Percentiles rank a stretch among this genome's conserved stretches.
Evolutionary conservation across 1,140 invertebrate genomes (phyloP).

Genomic region (Macrosteles quadrilineatus): DNA sequence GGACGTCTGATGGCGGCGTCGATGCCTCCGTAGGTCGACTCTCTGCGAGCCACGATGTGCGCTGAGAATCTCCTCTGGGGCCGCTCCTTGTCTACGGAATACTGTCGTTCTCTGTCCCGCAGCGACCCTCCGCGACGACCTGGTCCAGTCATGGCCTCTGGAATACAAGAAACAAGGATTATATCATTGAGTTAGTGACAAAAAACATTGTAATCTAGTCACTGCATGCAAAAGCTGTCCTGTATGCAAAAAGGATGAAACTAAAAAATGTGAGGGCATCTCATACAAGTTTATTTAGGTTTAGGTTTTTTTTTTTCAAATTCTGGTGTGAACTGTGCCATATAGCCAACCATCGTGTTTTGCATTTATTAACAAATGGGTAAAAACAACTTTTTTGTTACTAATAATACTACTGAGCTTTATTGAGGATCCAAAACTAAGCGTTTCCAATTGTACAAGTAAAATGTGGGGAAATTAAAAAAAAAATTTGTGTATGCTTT

Average conservation of each 20-base stretch:
- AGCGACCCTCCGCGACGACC: conserved; percentile 27
- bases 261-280: no score
- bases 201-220: background rate
- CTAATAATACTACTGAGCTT: no score
- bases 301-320: no score
- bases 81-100: conserved; percentile 6
- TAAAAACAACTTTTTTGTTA: no score
- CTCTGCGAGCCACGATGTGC: conserved; percentile 42
- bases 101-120: conserved; percentile 11
- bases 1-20: conserved; percentile 47
- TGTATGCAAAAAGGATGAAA: background rate
- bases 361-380: no score
- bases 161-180: background rate
- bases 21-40: conserved; percentile 40
- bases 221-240: background rate
- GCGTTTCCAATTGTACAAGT: no score
- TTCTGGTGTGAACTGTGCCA: no score
- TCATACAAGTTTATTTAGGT: no score
- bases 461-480: no score
- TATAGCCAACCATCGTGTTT: no score
- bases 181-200: background rate
- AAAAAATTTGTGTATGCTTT: no score
- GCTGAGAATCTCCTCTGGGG: conserved; percentile 41
- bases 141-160: background rate
- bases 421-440: no score